phyloP scores from a whole-genome alignment of 2,113 vertebrate genomes.

The Platycercus adscitus region DNA sequence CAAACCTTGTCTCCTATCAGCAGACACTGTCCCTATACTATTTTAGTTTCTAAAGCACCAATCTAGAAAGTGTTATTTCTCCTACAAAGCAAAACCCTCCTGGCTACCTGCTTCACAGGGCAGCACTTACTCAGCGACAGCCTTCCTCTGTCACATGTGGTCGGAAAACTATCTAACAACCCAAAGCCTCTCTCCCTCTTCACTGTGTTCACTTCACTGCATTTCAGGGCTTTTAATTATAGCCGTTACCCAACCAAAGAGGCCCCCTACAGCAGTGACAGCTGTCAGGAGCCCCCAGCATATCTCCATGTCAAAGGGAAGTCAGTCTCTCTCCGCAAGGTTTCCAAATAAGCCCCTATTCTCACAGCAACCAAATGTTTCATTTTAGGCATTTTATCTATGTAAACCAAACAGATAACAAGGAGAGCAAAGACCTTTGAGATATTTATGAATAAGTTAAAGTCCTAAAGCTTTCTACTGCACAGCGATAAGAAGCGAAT shows the following conservation, averaged over 20 bases:
- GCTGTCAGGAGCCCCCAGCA: neutral
- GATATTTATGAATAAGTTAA: slow-evolving; percentile 22
- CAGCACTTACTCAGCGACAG: neutral
- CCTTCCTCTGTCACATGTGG: neutral
- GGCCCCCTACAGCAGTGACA: fast-evolving
- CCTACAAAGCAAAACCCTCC: neutral
- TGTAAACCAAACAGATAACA: slow-evolving; percentile 17
- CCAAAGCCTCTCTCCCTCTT: neutral
- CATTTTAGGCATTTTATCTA: neutral
- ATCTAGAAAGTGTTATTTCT: neutral
- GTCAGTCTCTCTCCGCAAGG: neutral
- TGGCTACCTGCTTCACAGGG: neutral
- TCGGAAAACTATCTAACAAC: neutral
- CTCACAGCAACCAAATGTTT: neutral
- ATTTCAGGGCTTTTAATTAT: neutral
- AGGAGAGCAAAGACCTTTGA: slow-evolving; percentile 3
- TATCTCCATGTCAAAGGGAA: neutral
- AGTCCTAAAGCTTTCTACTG: neutral
- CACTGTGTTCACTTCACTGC: neutral
- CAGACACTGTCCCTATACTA: neutral
- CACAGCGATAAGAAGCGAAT: neutral
- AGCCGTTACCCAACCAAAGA: neutral
- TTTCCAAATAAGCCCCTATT: neutral
- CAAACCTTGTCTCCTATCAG: neutral
- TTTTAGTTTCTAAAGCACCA: neutral